Evolutionary conservation across 2,888 invertebrate species (phyloP).

Genomic region (Caprella mutica): DNA sequence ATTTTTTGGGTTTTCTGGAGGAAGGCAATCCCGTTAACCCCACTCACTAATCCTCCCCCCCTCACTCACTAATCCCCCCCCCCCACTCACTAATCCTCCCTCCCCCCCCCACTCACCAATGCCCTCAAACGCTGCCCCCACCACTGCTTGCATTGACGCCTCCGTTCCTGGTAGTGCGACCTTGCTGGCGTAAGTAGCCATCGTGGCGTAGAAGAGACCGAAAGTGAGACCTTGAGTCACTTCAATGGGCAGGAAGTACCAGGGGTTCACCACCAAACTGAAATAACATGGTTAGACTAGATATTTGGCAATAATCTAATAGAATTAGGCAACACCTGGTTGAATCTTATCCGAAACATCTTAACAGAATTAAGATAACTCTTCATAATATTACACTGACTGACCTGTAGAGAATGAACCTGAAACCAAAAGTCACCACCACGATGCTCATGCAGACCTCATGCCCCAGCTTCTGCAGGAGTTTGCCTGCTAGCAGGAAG

Average conservation of each 20-base stretch:
- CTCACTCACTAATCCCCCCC: no score
- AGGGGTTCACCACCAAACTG: conserved; percentile 59
- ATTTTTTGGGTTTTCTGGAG: no score
- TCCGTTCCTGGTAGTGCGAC: conserved; percentile 68
- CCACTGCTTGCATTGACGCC: conserved; percentile 75
- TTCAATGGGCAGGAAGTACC: conserved; percentile 76
- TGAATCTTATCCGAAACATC: neutral
- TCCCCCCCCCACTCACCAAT: conserved; percentile 45
- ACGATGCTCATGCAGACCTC: conserved; percentile 71
- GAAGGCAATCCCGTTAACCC: no score
- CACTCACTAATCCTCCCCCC: no score
- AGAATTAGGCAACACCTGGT: neutral
- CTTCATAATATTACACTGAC: no score
- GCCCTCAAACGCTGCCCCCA: conserved; percentile 78
- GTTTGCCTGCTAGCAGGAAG: conserved; percentile 66
- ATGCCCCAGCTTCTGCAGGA: conserved; percentile 68
- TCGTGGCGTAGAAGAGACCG: conserved; percentile 75
- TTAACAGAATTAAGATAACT: conserved; percentile 40
- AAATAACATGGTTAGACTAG: neutral
- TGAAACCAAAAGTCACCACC: conserved; percentile 61
- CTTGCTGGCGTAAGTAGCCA: conserved; percentile 76
- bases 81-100: neutral
- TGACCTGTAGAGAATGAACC: conserved; percentile 70
- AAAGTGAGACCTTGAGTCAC: conserved; percentile 75
- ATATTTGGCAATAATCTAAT: neutral